A percentile compares a stretch with the other conserved stretches of the same genome.
These are phyloP conservation scores for Ochotona curzoniae DNA, from an alignment of 2,113 vertebrate species.

Conservation along the genomic window DNA sequence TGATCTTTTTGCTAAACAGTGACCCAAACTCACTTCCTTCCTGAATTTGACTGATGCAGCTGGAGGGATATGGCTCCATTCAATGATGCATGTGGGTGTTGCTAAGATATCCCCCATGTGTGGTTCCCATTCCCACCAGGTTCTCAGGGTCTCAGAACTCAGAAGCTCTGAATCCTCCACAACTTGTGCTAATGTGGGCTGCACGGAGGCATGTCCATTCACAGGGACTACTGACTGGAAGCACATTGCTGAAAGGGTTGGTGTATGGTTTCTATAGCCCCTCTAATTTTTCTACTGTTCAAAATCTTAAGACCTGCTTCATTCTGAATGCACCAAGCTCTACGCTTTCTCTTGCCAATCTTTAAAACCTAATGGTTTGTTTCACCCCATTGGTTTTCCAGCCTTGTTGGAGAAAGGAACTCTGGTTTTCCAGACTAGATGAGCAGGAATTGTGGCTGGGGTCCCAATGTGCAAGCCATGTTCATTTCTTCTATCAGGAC, in stretches of 20 bases:
- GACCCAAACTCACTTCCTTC: neutral
- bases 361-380: neutral
- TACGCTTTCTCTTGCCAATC: neutral
- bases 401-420: slow-evolving; percentile 27
- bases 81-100: neutral
- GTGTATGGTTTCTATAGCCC: neutral
- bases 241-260: neutral
- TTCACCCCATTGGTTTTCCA: neutral
- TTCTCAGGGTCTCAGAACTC: neutral
- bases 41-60: neutral
- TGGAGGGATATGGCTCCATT: neutral
- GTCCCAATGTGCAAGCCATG: neutral
- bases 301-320: neutral
- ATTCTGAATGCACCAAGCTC: neutral
- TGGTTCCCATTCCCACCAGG: neutral
- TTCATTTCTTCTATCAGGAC: neutral
- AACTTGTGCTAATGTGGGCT: neutral
- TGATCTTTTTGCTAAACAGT: neutral
- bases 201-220: neutral
- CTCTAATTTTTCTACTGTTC: slow-evolving; percentile 11
- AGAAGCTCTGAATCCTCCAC: neutral
- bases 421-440: neutral
- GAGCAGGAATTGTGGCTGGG: neutral
- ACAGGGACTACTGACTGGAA: neutral
- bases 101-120: neutral